Evolutionary conservation across 2,888 invertebrate species (phyloP), one percentile per base, ranked within the genome.

Genomic region (Ametastegia equiseti): DNA sequence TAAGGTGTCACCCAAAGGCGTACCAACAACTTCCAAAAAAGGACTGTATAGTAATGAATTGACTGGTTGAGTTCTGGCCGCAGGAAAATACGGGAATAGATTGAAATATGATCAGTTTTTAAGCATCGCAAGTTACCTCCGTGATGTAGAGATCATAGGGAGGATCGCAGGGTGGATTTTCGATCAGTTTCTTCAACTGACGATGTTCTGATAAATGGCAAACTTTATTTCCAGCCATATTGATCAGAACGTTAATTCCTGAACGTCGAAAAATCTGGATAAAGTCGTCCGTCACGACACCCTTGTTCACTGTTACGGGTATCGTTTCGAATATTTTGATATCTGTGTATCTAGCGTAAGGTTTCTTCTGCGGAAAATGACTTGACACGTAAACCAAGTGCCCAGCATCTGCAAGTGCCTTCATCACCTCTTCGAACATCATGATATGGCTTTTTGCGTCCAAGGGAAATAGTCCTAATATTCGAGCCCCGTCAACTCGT

Each of bases 391-490:
- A 92, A 2, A 93, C 92, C 80, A 92, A 92, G 84, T 94, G 94
- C 0, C 94, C 93, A 0, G 91, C 87, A 11, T 87, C 84, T 0
- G 93, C 90, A 0, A 94, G 88, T 13, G 91, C 92, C 60, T 90
- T 90, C 78, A 93, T 90, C 50, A 94, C 80, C 0, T 91, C 86
- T 57, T 91, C 92, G 60, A 89, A 90, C 91, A 93, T 92, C 81
- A 92, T 89, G 79, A 91, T 93, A 81, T 94, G 94, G 75, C 93
- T 93, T 81, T 90, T 93, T 0, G 92, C 92, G 6, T 93, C 91
- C 80, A 93, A 89, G 0, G 92, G 91, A 80, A 92, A 93, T 0
- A 93, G 39, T 0, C 92, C 93, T 7, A 94, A 88, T 82, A 94
- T 93, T 81, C 91, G 90, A 60, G 57, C 39, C 5, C 60, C 60